Base-by-base conservation (phyloP, 2,888 invertebrate genomes). In the Drosophila borealis region DNA sequence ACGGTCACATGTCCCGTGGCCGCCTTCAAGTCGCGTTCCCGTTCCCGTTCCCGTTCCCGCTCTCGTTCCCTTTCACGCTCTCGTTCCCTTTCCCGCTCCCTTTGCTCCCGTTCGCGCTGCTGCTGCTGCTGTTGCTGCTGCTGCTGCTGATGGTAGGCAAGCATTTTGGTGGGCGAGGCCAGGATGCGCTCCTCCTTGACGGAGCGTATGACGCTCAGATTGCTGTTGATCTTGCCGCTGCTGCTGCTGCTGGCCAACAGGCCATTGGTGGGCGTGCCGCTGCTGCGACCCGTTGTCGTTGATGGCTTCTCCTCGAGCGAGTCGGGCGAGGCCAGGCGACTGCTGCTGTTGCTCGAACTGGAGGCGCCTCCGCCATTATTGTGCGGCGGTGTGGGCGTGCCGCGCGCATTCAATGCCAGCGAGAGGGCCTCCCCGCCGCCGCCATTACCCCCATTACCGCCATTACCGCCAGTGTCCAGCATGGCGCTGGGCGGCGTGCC, bases 1-100 rank as follows among this genome's bases (percentile, higher is more conserved):
- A 94, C 93, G 44, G 93, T 93, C 41, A 92, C 93, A 80, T 92
- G 92, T 51, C 91, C 55, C 77, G 90, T 69, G 6, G 78, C 70
- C 0, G 75, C 78, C 45, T 75, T 75, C 25, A 75, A 37, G 21
- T 64, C 64, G 25, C 80, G 88, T 1, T 65, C 74, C 2, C 88
- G 76, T 11, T 89, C 85, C 0, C 81, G 79, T 6, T 89, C 89
- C 3, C 89, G 78, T 34, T 88, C 74, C 0, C 70, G 79, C 11
- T 90, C 90, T n/a, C 85, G 71, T 2, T 86, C 87, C 1, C 89
- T 77, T 4, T 81, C 86, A 4, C 81, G 75, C 17, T 17, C 17
- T 17, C 78, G 75, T 4, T 56, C 68, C 0, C 88, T 83, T 25
- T 89, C 84, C 0, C 80, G 84, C 25, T 89, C 89, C 3, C 90